Conservation (phyloP, 2,797 vertebrate genomes). For the Cuniculus paca region DNA sequence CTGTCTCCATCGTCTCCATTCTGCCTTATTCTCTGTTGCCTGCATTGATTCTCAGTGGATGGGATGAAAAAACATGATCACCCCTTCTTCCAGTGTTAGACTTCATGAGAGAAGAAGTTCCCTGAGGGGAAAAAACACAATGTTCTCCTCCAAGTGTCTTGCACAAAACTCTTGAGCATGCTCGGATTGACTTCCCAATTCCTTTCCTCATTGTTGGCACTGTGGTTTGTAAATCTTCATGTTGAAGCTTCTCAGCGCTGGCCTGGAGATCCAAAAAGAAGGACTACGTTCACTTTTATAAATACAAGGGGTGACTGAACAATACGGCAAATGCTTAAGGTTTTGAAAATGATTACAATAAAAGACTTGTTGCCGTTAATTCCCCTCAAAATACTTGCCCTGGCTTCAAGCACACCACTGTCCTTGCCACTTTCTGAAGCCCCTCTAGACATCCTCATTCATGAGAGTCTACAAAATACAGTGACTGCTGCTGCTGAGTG, state of each 20-base stretch:
- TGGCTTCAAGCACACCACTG: neutral
- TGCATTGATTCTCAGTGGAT: slow-evolving; percentile 17
- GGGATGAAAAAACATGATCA: neutral
- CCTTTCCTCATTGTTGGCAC: neutral
- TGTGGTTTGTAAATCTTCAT: slow-evolving; percentile 17
- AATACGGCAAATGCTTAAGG: neutral
- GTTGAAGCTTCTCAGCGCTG: neutral
- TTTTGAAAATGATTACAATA: neutral
- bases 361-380: too few relatives aligned
- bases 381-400: neutral
- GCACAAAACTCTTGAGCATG: neutral
- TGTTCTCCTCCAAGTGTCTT: neutral
- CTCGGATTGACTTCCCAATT: neutral
- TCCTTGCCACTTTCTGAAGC: neutral
- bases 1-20: neutral
- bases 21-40: neutral
- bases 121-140: neutral
- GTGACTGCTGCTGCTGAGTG: neutral
- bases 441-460: neutral
- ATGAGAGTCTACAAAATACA: too few relatives aligned
- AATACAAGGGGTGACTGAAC: neutral
- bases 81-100: neutral
- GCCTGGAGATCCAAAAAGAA: neutral
- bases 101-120: neutral
- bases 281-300: neutral